phyloP scores from a whole-genome alignment of 2,888 invertebrate species.

The Parascotia fuliginaria region DNA sequence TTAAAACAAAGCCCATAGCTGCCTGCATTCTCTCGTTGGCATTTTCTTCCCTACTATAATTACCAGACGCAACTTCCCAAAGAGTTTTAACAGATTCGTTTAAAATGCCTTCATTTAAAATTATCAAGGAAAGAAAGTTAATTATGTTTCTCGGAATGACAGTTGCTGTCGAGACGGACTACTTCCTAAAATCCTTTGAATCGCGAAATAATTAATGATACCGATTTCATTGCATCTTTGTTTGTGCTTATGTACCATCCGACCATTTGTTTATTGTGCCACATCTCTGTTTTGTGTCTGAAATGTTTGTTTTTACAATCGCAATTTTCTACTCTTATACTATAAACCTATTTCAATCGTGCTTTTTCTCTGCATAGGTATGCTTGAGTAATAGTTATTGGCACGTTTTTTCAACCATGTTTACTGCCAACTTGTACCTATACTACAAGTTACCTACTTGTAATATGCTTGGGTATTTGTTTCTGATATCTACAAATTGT shows the following conservation, averaged over 20 bases:
- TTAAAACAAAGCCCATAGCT: too few species aligned
- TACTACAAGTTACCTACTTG: too few species aligned
- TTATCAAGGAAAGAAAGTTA: slow-evolving; percentile 68
- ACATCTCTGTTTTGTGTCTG: background rate
- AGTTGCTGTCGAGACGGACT: slow-evolving; percentile 58
- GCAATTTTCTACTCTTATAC: background rate
- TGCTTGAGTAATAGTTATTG: too few species aligned
- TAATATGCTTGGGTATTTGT: too few species aligned
- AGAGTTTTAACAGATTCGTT: slow-evolving; percentile 57
- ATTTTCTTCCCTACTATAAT: background rate
- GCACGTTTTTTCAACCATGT: too few species aligned
- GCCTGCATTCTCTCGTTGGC: too few species aligned
- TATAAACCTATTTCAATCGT: background rate
- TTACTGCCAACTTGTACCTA: too few species aligned
- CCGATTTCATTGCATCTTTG: slow-evolving; percentile 32
- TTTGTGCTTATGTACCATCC: slow-evolving; percentile 9
- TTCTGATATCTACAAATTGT: too few species aligned
- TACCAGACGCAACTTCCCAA: slow-evolving; percentile 5
- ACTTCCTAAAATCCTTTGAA: slow-evolving; percentile 68
- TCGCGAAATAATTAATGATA: slow-evolving; percentile 68
- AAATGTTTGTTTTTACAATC: slow-evolving; percentile 1
- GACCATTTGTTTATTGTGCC: slow-evolving; percentile 10
- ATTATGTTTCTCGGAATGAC: slow-evolving; percentile 69
- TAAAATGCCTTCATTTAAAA: slow-evolving; percentile 60
- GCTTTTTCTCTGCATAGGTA: too few species aligned